Percentiles rank a stretch among this genome's conserved stretches.
Conservation (phyloP, 1,140 invertebrate genomes). For the Rhynchophorus ferrugineus region DNA sequence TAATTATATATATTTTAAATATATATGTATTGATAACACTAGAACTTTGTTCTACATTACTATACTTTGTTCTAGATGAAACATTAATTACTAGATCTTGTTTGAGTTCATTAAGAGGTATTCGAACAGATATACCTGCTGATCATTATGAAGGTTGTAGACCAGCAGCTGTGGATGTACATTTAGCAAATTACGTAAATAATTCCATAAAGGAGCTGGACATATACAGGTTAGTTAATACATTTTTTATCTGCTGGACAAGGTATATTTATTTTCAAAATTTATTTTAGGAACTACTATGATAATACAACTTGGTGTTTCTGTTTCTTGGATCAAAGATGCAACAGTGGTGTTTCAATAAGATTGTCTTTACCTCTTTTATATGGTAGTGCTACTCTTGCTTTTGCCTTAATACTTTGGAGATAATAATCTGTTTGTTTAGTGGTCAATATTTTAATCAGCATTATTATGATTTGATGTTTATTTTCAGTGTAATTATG, state of each 20-base stretch:
- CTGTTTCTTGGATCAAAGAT: constrained; percentile 84
- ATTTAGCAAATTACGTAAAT: constrained; percentile 79
- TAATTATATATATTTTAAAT: constrained; percentile 37
- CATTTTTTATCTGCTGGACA: not conserved
- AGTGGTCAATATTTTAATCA: no score
- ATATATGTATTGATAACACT: not conserved
- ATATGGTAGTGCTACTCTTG: no score
- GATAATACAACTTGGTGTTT: constrained; percentile 83
- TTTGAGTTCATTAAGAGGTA: constrained; percentile 66
- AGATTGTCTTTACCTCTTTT: no score
- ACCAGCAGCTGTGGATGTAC: constrained; percentile 67
- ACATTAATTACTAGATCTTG: constrained; percentile 79
- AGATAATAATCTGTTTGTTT: no score
- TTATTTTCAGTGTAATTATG: no score
- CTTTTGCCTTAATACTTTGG: no score
- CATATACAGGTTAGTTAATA: constrained; percentile 61
- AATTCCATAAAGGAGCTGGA: constrained; percentile 80
- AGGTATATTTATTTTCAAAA: constrained; percentile 1
- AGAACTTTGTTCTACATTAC: not conserved
- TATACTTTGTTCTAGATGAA: constrained; percentile 53
- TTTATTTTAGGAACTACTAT: constrained; percentile 66
- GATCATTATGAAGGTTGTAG: constrained; percentile 87
- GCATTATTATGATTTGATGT: no score
- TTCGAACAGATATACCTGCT: constrained; percentile 81
- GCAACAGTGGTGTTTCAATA: no score